Base-by-base conservation (phyloP, 2,113 vertebrate species). In the Tamias sibiricus region DNA sequence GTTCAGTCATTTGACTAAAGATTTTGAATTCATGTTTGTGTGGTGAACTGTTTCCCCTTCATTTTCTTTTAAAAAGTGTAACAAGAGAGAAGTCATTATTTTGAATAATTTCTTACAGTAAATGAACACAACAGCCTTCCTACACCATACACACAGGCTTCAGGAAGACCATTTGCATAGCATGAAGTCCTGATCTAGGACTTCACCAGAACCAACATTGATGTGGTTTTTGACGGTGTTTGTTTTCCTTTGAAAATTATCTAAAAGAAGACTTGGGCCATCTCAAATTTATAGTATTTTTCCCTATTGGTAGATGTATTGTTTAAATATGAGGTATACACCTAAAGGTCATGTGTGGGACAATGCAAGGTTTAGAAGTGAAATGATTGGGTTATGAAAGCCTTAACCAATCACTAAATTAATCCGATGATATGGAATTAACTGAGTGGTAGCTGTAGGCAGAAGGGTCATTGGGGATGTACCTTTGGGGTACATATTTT, bases 1-100 rank as follows among this genome's bases (percentile, higher is more conserved):
- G 24, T 68, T 95, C n/a, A 54, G 71, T 87, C 22, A 75, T 82
- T 89, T 44, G n/a, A 95, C 20, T 79, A n/a, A 72, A 49, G n/a
- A 8, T 83, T 22, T 91, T 91, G 72, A 79, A 40, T 86, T 94
- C 44, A 87, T 20, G 13, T 17, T 94, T 14, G 20, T 20, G 26
- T 47, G 20, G 40, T 71, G 10, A 71, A 87, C 2, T 54, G 12
- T 1, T 49, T 93, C 93, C 54, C 30, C n/a, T 77, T 30, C 12
- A 49, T 79, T 95, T 93, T n/a, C 47, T 59, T 42, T 57, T 1
- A 84, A 86, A 81, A 68, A 66, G 24, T 74, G 4, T 22, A 87
- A 47, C 24, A 16, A 72, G 35, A 80, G 32, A 88, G 94, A 59
- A 90, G n/a, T n/a, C 28, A 4, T 49, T 24, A 44, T 57, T 94